These are phyloP conservation scores for Gymnothorax javanicus DNA, from an alignment of 2,797 vertebrate genomes.

Conservation along the genomic window DNA sequence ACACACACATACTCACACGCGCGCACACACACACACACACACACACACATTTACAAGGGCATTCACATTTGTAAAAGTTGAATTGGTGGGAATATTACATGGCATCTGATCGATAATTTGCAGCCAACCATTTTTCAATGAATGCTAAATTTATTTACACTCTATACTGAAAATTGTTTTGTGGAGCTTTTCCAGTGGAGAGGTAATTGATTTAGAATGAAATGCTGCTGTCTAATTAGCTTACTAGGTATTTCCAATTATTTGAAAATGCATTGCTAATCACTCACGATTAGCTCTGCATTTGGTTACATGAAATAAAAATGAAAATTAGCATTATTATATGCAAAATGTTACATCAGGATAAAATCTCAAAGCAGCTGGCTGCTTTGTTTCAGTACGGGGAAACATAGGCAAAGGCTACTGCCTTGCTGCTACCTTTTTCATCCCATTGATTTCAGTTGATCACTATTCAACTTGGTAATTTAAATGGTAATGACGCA, in stretches of 20 bases:
- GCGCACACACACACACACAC: no score
- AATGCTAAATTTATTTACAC: neutral
- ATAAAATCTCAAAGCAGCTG: neutral
- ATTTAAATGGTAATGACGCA: conserved; percentile 19
- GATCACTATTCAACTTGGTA: neutral
- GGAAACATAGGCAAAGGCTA: neutral
- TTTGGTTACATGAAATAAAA: neutral
- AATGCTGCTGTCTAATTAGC: neutral
- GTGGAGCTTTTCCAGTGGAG: neutral
- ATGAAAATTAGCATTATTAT: neutral
- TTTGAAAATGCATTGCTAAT: conserved; percentile 1
- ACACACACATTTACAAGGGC: no score
- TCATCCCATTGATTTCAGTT: conserved; percentile 1
- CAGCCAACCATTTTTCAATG: neutral
- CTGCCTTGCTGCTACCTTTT: no score
- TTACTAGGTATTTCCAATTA: conserved; percentile 9
- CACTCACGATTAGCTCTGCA: neutral
- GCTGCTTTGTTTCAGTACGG: neutral
- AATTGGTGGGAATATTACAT: neutral
- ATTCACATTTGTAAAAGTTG: neutral
- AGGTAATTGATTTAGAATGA: neutral
- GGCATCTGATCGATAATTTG: neutral
- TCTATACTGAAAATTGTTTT: neutral
- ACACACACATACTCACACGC: no score
- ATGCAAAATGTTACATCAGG: neutral